These are phyloP conservation scores for Drosophila borealis DNA, from an alignment of 2,888 invertebrate species.

Conservation along the genomic window DNA sequence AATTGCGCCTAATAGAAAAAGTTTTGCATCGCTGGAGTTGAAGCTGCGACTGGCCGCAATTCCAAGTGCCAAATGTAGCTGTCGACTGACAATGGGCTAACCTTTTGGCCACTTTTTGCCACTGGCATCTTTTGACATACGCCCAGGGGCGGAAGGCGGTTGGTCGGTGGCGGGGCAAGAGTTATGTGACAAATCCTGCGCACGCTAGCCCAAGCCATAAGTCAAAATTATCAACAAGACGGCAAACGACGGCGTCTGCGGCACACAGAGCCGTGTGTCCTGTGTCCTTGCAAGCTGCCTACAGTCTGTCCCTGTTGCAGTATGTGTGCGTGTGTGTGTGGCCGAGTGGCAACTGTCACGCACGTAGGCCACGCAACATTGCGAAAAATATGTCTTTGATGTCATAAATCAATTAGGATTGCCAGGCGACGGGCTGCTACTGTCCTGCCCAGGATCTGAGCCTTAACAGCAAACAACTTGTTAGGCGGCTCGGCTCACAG, in stretches of 20 bases:
- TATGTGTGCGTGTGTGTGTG: conserved; percentile 1
- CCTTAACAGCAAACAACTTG: conserved; percentile 74
- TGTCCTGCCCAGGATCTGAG: conserved; percentile 59
- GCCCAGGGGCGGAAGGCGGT: conserved; percentile 3
- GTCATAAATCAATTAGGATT: conserved; percentile 84
- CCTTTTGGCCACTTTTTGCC: conserved; percentile 22
- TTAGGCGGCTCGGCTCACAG: conserved; percentile 37
- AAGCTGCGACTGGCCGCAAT: neutral
- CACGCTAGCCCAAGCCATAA: conserved; percentile 78
- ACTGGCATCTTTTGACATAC: conserved; percentile 42
- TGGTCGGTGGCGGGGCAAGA: conserved; percentile 37
- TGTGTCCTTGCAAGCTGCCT: conserved; percentile 9
- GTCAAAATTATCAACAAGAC: conserved; percentile 84
- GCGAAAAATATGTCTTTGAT: conserved; percentile 84
- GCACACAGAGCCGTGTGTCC: conserved; percentile 42
- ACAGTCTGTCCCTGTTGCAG: conserved; percentile 2
- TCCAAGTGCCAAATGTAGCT: conserved; percentile 6
- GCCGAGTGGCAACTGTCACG: conserved; percentile 79
- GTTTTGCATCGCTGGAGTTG: conserved; percentile 48
- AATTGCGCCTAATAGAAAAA: conserved; percentile 80
- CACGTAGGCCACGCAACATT: conserved; percentile 83
- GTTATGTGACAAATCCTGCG: conserved; percentile 77
- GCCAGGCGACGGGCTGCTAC: conserved; percentile 34
- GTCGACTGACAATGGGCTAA: conserved; percentile 34
- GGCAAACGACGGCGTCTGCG: conserved; percentile 55